These are phyloP conservation scores for Tenthredo mesomela DNA, from an alignment of 2,888 invertebrate species.

Conservation along the genomic window DNA sequence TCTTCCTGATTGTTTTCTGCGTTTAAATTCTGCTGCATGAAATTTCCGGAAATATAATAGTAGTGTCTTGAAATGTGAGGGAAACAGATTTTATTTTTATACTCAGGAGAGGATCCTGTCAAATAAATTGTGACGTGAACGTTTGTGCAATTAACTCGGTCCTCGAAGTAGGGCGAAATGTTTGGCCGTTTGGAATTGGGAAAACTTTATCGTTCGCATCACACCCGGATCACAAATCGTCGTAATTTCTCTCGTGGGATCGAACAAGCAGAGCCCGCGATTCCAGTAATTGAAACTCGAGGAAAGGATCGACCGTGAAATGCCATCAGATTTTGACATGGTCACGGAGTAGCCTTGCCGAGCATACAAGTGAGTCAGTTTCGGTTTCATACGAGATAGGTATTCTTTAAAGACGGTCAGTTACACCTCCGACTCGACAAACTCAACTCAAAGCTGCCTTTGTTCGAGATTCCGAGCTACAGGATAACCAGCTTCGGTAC, in stretches of 20 bases:
- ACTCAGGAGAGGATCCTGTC: neutral
- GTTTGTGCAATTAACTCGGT: neutral
- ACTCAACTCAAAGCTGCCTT: neutral
- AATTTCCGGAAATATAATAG: neutral
- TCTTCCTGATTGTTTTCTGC: neutral
- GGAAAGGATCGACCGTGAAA: slow-evolving; percentile 5
- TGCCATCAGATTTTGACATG: slow-evolving; percentile 17
- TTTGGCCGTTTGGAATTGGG: neutral
- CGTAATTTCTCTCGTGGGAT: slow-evolving; percentile 8
- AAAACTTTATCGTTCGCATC: neutral
- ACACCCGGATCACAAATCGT: slow-evolving; percentile 6
- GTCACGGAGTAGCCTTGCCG: neutral
- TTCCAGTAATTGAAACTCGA: slow-evolving; percentile 19
- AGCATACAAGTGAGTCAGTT: neutral
- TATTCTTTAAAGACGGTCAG: slow-evolving; percentile 17
- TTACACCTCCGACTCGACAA: neutral
- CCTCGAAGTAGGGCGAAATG: neutral
- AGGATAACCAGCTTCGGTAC: neutral
- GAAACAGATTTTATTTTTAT: neutral
- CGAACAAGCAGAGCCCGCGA: neutral
- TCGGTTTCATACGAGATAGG: slow-evolving; percentile 1
- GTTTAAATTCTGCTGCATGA: neutral
- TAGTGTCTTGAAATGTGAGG: neutral
- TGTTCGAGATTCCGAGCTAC: neutral
- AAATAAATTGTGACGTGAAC: neutral